Conservation (phyloP, 2,888 invertebrate genomes). For the Cephus nigrinus region DNA sequence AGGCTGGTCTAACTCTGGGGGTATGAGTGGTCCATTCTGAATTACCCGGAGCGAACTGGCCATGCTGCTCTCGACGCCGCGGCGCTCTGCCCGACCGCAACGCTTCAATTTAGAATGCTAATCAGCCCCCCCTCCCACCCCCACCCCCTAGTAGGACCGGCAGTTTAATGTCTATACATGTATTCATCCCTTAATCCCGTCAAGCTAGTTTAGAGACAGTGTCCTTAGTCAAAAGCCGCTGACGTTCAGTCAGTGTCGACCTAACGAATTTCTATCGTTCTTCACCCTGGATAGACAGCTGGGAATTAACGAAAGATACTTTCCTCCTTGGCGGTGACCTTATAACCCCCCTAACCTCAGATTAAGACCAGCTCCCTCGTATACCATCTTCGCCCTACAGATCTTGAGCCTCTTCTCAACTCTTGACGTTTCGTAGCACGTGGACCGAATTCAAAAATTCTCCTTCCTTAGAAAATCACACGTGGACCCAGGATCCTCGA, state of each 20-base stretch:
- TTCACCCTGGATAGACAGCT: neutral
- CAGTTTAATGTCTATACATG: slow-evolving; percentile 58
- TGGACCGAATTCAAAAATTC: too few relatives aligned
- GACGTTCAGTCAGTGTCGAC: slow-evolving; percentile 13
- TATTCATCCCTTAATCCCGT: slow-evolving; percentile 52
- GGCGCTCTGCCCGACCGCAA: slow-evolving; percentile 55
- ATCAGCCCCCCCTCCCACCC: slow-evolving; percentile 43
- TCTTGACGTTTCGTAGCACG: too few relatives aligned
- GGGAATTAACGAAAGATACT: too few relatives aligned
- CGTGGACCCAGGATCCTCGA: too few relatives aligned
- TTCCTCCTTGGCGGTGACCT: too few relatives aligned
- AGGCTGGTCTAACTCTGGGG: slow-evolving; percentile 31
- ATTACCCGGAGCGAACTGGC: slow-evolving; percentile 55
- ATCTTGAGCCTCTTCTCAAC: too few relatives aligned
- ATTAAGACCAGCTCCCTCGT: too few relatives aligned
- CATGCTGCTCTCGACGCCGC: slow-evolving; percentile 39
- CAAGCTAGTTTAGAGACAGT: slow-evolving; percentile 11
- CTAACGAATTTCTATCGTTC: neutral
- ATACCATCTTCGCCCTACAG: too few relatives aligned
- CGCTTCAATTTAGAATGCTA: slow-evolving; percentile 66
- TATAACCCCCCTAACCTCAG: too few relatives aligned
- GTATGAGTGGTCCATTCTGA: slow-evolving; percentile 38
- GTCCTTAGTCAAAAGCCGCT: slow-evolving; percentile 21
- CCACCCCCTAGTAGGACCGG: slow-evolving; percentile 30
- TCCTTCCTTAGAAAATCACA: too few relatives aligned